Conservation (phyloP, 1,140 invertebrate genomes). For the Mya arenaria region DNA sequence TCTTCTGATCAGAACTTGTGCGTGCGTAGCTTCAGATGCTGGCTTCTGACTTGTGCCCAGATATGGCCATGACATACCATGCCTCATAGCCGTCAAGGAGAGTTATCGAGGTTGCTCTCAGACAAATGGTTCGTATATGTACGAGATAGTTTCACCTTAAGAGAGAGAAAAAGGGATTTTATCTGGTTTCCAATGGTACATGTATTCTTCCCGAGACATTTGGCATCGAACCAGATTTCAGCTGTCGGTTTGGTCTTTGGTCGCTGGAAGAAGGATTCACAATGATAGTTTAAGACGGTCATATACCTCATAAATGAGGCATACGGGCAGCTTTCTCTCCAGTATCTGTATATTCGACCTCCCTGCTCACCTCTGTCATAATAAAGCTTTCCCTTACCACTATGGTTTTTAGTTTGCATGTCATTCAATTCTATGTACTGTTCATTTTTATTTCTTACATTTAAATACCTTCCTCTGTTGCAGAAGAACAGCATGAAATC, state of each 20-base stretch:
- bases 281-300: not conserved
- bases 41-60: conserved; percentile 21
- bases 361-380: conserved; percentile 6
- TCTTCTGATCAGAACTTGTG: conserved; percentile 6
- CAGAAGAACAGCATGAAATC: conserved; percentile 53
- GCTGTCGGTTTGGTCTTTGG: not conserved
- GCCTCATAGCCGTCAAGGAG: conserved; percentile 24
- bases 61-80: conserved; percentile 20
- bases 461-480: conserved; percentile 47
- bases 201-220: not conserved
- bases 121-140: conserved; percentile 30
- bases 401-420: conserved; percentile 34
- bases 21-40: conserved; percentile 36
- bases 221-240: not conserved
- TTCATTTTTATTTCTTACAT: conserved; percentile 17
- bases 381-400: not conserved
- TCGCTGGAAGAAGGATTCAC: conserved; percentile 4
- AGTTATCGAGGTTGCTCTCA: conserved; percentile 25
- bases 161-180: not conserved
- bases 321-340: not conserved
- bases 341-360: conserved; percentile 1
- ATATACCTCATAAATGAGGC: conserved; percentile 16
- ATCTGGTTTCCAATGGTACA: conserved; percentile 29
- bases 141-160: not conserved
- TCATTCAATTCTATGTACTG: conserved; percentile 22